A percentile compares a stretch with the other conserved stretches of the same genome.
Evolutionary conservation across 1,140 invertebrate species (phyloP).

Genomic region (Copidosoma floridanum): DNA sequence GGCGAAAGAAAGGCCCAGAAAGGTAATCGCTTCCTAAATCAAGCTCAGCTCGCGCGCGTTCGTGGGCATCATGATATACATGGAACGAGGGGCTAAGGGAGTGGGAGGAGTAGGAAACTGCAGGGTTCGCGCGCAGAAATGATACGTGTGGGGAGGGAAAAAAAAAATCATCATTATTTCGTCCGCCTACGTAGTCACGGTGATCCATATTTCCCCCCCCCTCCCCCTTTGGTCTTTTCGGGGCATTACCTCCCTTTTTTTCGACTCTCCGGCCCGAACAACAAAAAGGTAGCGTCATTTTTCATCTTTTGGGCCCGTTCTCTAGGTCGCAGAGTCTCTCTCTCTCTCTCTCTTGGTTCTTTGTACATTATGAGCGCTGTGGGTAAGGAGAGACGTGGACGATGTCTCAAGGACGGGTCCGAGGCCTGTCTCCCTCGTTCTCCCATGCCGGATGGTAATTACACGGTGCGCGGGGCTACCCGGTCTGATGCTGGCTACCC

Average conservation of each 20-base stretch:
- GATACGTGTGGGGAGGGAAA: slow-evolving; percentile 16
- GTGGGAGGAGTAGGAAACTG: slow-evolving; percentile 9
- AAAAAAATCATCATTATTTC: too few species aligned
- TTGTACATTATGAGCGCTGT: not conserved
- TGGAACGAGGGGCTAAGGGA: too few species aligned
- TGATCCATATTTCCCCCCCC: too few species aligned
- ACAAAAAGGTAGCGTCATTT: slow-evolving; percentile 1
- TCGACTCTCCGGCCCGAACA: not conserved
- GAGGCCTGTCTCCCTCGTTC: too few species aligned
- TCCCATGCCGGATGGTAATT: slow-evolving; percentile 9
- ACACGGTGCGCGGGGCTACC: not conserved
- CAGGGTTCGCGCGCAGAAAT: slow-evolving; percentile 4
- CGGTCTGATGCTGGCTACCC: not conserved
- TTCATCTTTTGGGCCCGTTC: slow-evolving; percentile 14
- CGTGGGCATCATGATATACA: too few species aligned
- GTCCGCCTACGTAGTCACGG: slow-evolving; percentile 11
- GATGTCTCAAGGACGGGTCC: slow-evolving; percentile 21
- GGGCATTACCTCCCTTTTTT: not conserved
- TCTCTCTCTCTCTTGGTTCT: too few species aligned
- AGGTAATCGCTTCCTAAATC: slow-evolving; percentile 27
- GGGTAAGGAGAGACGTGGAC: not conserved
- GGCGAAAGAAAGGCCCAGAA: slow-evolving; percentile 15
- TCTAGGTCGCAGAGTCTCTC: too few species aligned
- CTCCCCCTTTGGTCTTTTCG: not conserved
- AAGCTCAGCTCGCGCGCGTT: too few species aligned